Percentiles rank a stretch among this genome's conserved stretches.
phyloP scores from a whole-genome alignment of 2,113 vertebrate species.

The Lophotis ruficrista region DNA sequence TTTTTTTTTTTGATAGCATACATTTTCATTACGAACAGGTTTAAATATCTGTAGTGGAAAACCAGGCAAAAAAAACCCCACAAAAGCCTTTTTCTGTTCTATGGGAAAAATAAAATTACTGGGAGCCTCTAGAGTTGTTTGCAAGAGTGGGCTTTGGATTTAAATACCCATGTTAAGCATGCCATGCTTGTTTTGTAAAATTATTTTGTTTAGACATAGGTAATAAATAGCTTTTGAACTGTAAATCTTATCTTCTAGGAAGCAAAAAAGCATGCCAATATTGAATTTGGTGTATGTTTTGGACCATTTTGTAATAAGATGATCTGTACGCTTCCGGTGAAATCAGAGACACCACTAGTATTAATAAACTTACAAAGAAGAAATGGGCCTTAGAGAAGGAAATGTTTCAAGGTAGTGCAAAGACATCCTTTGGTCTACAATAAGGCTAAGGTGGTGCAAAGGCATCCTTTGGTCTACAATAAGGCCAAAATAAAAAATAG shows the following conservation, averaged over 20 bases:
- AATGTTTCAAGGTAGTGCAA: no score
- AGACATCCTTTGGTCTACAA: no score
- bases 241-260: background rate
- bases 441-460: no score
- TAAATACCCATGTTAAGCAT: background rate
- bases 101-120: background rate
- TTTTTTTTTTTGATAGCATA: background rate
- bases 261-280: background rate
- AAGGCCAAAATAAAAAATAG: background rate
- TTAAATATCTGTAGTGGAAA: background rate
- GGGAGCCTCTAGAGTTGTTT: background rate
- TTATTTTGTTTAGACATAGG: background rate
- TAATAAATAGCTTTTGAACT: background rate
- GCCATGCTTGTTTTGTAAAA: background rate
- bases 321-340: background rate
- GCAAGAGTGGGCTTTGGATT: background rate
- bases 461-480: background rate
- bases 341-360: background rate
- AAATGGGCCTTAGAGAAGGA: background rate
- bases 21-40: background rate
- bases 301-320: background rate
- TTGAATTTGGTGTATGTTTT: background rate
- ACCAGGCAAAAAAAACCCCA: fast-evolving
- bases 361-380: background rate
- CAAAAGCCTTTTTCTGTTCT: background rate